phyloP scores from a whole-genome alignment of 2,113 vertebrate species.

The Dasypus novemcinctus region DNA sequence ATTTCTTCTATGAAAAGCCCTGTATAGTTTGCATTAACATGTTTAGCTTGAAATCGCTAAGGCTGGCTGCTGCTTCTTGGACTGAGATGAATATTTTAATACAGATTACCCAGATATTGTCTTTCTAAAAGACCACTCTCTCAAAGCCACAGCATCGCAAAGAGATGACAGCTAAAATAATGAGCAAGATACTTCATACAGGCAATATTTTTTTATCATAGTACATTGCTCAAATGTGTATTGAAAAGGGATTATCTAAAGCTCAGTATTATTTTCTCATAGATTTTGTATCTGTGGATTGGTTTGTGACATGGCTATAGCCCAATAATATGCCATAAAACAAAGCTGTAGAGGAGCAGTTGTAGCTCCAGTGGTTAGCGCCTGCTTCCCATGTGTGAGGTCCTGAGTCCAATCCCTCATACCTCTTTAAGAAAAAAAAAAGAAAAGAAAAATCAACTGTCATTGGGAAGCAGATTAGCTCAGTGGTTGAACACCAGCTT shows the following conservation, averaged over 20 bases:
- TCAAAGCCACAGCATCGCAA: neutral
- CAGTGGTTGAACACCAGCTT: no score
- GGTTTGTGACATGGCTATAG: neutral
- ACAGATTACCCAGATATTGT: neutral
- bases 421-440: no score
- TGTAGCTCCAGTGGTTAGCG: no score
- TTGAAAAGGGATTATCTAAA: neutral
- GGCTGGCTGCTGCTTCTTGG: neutral
- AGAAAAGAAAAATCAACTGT: no score
- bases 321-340: neutral
- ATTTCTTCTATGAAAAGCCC: neutral
- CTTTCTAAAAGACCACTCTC: neutral
- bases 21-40: neutral
- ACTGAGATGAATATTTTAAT: neutral
- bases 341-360: neutral
- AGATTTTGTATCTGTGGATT: neutral
- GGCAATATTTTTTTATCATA: no score
- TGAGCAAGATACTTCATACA: neutral
- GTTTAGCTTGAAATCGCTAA: neutral
- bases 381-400: no score
- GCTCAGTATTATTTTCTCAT: neutral
- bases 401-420: no score
- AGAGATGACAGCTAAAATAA: neutral
- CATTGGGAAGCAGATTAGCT: no score
- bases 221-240: neutral